Evolutionary conservation across 2,888 invertebrate genomes (phyloP).

Genomic region (Arrhopalites spinosus): DNA sequence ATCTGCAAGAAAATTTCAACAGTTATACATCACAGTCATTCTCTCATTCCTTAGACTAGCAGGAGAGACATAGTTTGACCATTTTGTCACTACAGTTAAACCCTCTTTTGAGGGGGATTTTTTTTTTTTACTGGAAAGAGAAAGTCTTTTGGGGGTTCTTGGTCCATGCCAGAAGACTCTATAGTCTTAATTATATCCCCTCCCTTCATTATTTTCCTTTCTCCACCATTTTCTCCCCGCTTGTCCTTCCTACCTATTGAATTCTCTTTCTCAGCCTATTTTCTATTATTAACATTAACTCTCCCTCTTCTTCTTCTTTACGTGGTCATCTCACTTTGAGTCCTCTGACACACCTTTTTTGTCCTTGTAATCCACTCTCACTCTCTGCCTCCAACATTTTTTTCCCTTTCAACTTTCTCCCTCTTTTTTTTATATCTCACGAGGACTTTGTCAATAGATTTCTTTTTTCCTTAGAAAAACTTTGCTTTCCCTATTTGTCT

Average conservation of each 20-base stretch:
- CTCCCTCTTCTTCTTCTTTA: not conserved
- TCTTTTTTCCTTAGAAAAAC: not conserved
- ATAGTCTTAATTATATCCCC: conserved; percentile 24
- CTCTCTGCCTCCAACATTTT: not conserved
- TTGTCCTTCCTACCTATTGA: not conserved
- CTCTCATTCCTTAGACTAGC: not conserved
- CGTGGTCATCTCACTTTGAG: not conserved
- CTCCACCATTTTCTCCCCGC: not conserved
- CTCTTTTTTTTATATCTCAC: not conserved
- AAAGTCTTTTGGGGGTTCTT: too few relatives aligned
- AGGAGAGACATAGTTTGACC: not conserved
- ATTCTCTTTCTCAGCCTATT: not conserved
- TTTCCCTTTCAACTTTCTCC: not conserved
- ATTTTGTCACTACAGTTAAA: not conserved
- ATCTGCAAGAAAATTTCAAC: conserved; percentile 36
- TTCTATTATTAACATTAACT: conserved; percentile 18
- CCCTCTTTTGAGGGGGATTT: not conserved
- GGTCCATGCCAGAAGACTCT: too few relatives aligned
- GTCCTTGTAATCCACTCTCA: conserved; percentile 1
- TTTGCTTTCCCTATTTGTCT: not conserved
- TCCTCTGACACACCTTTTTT: conserved; percentile 8
- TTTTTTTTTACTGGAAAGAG: not conserved
- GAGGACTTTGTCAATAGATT: not conserved
- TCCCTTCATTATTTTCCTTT: conserved; percentile 29
- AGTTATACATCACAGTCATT: not conserved